These are phyloP conservation scores for Channa argus DNA, from an alignment of 2,113 vertebrate genomes.

Conservation along the genomic window DNA sequence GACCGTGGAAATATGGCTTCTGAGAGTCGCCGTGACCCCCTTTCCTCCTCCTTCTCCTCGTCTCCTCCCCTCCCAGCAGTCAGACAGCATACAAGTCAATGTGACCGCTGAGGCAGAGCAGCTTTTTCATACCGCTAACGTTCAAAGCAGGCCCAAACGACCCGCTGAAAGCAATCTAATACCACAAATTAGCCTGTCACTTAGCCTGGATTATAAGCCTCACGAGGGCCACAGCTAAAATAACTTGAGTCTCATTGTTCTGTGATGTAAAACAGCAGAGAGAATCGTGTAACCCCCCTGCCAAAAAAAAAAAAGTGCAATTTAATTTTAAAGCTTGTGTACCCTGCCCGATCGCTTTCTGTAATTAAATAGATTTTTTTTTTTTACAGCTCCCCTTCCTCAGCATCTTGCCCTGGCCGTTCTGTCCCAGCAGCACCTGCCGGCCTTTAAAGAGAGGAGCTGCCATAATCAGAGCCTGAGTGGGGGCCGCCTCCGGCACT, in stretches of 20 bases:
- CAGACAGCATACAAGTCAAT: slow-evolving; percentile 53
- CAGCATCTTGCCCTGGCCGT: background rate
- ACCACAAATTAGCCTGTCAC: slow-evolving; percentile 81
- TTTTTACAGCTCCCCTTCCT: background rate
- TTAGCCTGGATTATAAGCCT: slow-evolving; percentile 79
- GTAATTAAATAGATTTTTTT: slow-evolving; percentile 62
- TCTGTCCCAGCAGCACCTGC: slow-evolving; percentile 15
- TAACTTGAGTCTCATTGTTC: slow-evolving; percentile 67
- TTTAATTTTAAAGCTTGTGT: slow-evolving; percentile 62
- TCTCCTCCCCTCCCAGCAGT: background rate
- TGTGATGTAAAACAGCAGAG: slow-evolving; percentile 54
- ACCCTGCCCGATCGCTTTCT: slow-evolving; percentile 48
- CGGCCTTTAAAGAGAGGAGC: background rate
- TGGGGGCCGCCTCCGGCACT: background rate
- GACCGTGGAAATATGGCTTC: slow-evolving; percentile 52
- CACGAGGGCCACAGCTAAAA: slow-evolving; percentile 63
- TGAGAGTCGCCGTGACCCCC: slow-evolving; percentile 4
- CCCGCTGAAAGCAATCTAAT: slow-evolving; percentile 78
- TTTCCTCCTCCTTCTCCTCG: background rate
- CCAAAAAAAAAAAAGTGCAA: slow-evolving; percentile 23
- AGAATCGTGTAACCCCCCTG: background rate
- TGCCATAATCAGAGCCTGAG: background rate
- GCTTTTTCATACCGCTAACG: slow-evolving; percentile 55
- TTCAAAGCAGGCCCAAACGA: slow-evolving; percentile 69
- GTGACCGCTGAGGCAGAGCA: slow-evolving; percentile 65